phyloP scores from a whole-genome alignment of 53 echinoderm and acorn worm species.

The Crossaster papposus region DNA sequence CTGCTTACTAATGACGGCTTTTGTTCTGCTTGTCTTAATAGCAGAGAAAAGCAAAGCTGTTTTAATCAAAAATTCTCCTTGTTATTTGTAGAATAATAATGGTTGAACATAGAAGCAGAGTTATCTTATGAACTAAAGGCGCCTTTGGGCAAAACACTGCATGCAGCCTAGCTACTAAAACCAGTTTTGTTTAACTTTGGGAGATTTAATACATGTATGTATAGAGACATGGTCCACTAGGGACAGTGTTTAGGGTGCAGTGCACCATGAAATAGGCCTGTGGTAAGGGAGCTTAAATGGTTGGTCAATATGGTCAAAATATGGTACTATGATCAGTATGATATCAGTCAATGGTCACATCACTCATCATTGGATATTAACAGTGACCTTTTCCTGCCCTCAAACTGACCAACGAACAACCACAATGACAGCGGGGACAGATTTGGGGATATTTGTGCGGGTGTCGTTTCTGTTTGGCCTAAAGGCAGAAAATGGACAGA shows the following conservation, averaged over 20 bases:
- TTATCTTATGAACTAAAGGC: too few species aligned
- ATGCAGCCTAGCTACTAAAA: too few species aligned
- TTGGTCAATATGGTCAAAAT: background rate
- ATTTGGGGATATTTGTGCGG: background rate
- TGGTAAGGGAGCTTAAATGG: background rate
- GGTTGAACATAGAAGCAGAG: too few species aligned
- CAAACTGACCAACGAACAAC: background rate
- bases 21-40: too few species aligned
- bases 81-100: too few species aligned
- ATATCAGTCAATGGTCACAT: background rate
- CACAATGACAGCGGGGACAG: background rate
- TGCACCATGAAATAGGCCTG: background rate
- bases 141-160: too few species aligned
- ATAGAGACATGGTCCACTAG: background rate
- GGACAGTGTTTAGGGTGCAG: background rate
- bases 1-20: too few species aligned
- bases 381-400: background rate
- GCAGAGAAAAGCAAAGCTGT: too few species aligned
- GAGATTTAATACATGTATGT: too few species aligned
- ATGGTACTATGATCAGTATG: background rate
- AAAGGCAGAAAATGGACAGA: background rate
- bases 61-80: too few species aligned
- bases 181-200: too few species aligned
- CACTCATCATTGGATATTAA: background rate
- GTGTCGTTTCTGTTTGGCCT: background rate